phyloP scores from a whole-genome alignment of 1,140 invertebrate species.

The Trichonephila clavata region DNA sequence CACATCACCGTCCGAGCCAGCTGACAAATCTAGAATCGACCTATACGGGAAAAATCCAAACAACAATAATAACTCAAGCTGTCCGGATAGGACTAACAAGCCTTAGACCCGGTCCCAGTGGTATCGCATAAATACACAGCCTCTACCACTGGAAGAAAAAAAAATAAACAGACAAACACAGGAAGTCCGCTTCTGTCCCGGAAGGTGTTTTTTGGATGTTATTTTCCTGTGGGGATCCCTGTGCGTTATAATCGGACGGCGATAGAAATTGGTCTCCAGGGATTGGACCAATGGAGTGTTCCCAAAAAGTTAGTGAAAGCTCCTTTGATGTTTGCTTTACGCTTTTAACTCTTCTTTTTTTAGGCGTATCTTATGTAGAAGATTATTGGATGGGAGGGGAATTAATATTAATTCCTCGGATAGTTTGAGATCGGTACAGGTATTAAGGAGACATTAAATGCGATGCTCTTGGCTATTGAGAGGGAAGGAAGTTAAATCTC shows the following conservation, averaged over 20 bases:
- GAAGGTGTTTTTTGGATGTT: constrained; percentile 34
- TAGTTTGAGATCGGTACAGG: too few relatives aligned
- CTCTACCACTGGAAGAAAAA: not conserved
- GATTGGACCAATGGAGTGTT: constrained; percentile 8
- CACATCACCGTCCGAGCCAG: not conserved
- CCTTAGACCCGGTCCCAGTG: constrained; percentile 21
- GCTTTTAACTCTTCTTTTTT: not conserved
- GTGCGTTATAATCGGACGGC: constrained; percentile 18
- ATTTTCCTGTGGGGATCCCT: constrained; percentile 24
- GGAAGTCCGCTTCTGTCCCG: constrained; percentile 20
- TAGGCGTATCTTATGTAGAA: not conserved
- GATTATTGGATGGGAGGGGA: not conserved
- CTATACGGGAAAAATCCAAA: constrained; percentile 6
- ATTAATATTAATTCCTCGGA: not conserved
- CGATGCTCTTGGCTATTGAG: too few relatives aligned
- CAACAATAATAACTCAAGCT: constrained; percentile 24
- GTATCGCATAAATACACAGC: constrained; percentile 33
- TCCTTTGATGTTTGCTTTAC: not conserved
- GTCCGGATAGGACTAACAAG: constrained; percentile 23
- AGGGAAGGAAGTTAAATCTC: too few relatives aligned
- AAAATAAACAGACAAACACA: constrained; percentile 14
- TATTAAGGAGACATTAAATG: too few relatives aligned
- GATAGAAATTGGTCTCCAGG: constrained; percentile 12
- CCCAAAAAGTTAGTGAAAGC: not conserved
- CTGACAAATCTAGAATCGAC: constrained; percentile 14